These are phyloP conservation scores for Drosophila bocqueti DNA, from an alignment of 1,140 invertebrate species.

Conservation along the genomic window DNA sequence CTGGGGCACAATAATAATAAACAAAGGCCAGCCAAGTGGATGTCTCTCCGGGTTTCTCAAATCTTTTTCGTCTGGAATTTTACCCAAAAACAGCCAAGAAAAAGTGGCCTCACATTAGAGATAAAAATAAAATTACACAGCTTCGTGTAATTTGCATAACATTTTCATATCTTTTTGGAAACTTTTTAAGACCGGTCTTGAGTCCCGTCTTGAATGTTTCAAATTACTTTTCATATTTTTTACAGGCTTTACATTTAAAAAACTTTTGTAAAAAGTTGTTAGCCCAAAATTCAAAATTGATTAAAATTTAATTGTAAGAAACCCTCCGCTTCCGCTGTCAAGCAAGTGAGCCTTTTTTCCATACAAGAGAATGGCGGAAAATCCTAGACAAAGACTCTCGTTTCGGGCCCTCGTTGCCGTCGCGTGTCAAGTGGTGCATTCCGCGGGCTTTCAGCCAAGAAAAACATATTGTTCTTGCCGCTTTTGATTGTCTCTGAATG, in stretches of 20 bases:
- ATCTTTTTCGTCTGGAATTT: constrained; percentile 39
- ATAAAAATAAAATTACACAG: constrained; percentile 47
- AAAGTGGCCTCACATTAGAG: constrained; percentile 17
- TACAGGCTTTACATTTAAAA: too few species aligned
- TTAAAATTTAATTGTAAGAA: constrained; percentile 32
- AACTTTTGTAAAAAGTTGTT: constrained; percentile 7
- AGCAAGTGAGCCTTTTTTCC: constrained; percentile 18
- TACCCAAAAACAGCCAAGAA: constrained; percentile 7
- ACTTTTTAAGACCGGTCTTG: not conserved
- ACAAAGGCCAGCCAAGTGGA: constrained; percentile 40
- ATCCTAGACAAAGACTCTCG: not conserved
- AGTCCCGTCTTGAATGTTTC: constrained; percentile 1
- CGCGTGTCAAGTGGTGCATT: constrained; percentile 71
- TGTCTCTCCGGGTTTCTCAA: constrained; percentile 39
- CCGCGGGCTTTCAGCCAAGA: constrained; percentile 28
- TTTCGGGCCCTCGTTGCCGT: constrained; percentile 38
- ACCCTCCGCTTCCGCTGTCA: not conserved
- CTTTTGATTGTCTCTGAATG: constrained; percentile 64
- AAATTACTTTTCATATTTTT: constrained; percentile 32
- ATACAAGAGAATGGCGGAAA: not conserved
- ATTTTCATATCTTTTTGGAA: constrained; percentile 25
- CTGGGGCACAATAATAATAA: constrained; percentile 58
- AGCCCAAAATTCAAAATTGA: constrained; percentile 20
- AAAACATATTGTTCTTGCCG: constrained; percentile 43
- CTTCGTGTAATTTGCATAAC: constrained; percentile 38